These are phyloP conservation scores for Agrypnia vestita DNA, from an alignment of 1,140 invertebrate genomes.

Conservation along the genomic window DNA sequence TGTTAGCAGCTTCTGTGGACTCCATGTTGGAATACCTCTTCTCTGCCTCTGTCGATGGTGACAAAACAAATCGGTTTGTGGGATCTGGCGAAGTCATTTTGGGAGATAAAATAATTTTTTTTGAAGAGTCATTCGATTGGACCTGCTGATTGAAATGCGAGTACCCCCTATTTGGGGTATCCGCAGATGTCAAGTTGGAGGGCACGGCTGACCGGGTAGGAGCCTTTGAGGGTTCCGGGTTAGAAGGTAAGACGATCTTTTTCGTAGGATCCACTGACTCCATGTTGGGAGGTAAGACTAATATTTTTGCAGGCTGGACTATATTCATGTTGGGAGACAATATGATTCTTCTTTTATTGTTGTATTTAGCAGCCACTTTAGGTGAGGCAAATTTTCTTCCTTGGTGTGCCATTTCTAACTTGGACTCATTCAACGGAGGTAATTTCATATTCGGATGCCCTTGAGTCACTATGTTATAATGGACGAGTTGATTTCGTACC, in stretches of 20 bases:
- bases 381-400: too few relatives aligned
- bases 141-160: too few relatives aligned
- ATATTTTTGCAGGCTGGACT: background rate
- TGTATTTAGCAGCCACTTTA: background rate
- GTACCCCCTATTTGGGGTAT: too few relatives aligned
- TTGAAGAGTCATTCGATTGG: too few relatives aligned
- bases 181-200: too few relatives aligned
- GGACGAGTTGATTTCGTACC: slow-evolving; percentile 15
- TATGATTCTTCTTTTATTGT: background rate
- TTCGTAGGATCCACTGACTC: slow-evolving; percentile 2
- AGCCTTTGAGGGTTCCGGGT: background rate
- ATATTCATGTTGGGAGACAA: too few relatives aligned
- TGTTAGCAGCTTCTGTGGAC: slow-evolving; percentile 21
- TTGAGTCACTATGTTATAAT: slow-evolving; percentile 20
- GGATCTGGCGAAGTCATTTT: background rate
- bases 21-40: slow-evolving; percentile 8
- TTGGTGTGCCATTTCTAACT: too few relatives aligned
- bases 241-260: background rate
- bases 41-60: background rate
- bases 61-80: background rate
- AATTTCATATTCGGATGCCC: background rate
- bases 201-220: too few relatives aligned
- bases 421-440: background rate
- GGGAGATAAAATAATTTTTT: background rate
- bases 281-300: background rate